Evolutionary conservation across 1,140 invertebrate genomes (phyloP).

Genomic region (Riptortus pedestris): DNA sequence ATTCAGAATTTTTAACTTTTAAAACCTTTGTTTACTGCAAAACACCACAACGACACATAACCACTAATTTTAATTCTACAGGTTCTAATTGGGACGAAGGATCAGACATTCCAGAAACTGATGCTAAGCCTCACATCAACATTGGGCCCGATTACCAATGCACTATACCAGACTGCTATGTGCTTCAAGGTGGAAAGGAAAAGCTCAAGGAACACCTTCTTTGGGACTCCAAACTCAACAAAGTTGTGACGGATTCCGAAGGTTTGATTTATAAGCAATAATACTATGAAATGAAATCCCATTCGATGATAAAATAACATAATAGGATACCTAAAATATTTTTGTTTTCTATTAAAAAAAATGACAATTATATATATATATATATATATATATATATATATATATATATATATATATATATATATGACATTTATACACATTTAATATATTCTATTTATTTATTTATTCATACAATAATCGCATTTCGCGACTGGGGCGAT

Average conservation of each 20-base stretch:
- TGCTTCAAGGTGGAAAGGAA: conserved; percentile 41
- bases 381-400: not conserved
- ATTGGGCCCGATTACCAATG: conserved; percentile 84
- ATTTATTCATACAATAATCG: too few relatives aligned
- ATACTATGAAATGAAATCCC: too few relatives aligned
- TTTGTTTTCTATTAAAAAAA: not conserved
- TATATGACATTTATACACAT: too few relatives aligned
- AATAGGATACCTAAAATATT: not conserved
- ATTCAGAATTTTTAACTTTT: too few relatives aligned
- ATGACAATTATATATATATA: not conserved
- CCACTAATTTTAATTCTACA: too few relatives aligned
- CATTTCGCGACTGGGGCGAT: too few relatives aligned
- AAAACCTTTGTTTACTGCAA: too few relatives aligned
- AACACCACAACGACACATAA: too few relatives aligned
- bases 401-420: too few relatives aligned
- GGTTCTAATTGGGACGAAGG: conserved; percentile 21
- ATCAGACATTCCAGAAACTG: conserved; percentile 36
- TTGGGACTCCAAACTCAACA: conserved; percentile 73
- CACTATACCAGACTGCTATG: conserved; percentile 50
- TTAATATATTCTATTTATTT: too few relatives aligned
- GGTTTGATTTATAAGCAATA: not conserved
- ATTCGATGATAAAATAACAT: too few relatives aligned
- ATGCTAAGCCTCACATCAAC: conserved; percentile 65
- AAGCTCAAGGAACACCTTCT: conserved; percentile 58
- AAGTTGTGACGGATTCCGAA: conserved; percentile 34